Conservation (phyloP, 2,888 invertebrate species). For the Julus scandinavius region DNA sequence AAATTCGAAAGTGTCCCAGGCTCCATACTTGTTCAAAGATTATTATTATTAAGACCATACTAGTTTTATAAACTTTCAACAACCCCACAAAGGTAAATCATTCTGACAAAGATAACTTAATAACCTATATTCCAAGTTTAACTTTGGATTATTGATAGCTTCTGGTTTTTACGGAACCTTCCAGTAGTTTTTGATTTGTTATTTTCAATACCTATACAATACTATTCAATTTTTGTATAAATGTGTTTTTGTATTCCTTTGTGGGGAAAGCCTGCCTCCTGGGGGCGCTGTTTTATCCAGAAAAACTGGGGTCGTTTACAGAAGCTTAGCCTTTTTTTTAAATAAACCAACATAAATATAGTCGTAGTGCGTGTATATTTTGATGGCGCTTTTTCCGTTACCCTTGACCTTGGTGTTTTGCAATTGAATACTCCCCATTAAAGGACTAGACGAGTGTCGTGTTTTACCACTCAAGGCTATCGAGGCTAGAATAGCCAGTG, state of each 20-base stretch:
- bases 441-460: slow-evolving; percentile 35
- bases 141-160: too few species aligned
- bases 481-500: background rate
- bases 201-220: too few species aligned
- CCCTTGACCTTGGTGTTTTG: slow-evolving; percentile 29
- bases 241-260: background rate
- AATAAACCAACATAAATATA: background rate
- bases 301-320: slow-evolving; percentile 34
- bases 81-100: too few species aligned
- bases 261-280: background rate
- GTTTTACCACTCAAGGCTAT: slow-evolving; percentile 19
- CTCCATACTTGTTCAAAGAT: too few species aligned
- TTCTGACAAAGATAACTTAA: too few species aligned
- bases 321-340: background rate
- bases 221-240: background rate
- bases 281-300: background rate
- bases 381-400: slow-evolving; percentile 22
- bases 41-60: too few species aligned
- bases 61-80: too few species aligned
- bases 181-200: too few species aligned
- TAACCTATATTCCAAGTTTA: too few species aligned
- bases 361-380: background rate
- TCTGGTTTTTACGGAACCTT: too few species aligned
- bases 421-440: slow-evolving; percentile 23
- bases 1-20: too few species aligned